Conservation (phyloP, 2,888 invertebrate species). For the Drosophila vallismaia region DNA sequence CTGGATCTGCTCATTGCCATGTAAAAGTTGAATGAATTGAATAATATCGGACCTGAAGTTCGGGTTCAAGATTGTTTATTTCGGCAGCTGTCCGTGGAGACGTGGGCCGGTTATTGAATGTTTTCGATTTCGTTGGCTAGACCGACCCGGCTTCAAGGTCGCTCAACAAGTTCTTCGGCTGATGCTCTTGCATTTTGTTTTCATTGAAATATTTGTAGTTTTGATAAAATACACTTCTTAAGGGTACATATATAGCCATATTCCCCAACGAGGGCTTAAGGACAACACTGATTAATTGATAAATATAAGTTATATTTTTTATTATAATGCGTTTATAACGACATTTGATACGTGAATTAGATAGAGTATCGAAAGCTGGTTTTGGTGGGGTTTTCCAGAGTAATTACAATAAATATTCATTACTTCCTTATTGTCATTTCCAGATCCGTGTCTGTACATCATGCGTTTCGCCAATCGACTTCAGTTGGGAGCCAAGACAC, state of each 20-base stretch:
- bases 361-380: background rate
- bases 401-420: slow-evolving; percentile 9
- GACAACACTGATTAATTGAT: too few relatives aligned
- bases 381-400: background rate
- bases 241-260: background rate
- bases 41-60: slow-evolving; percentile 60
- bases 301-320: too few relatives aligned
- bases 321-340: too few relatives aligned
- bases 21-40: slow-evolving; percentile 78
- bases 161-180: slow-evolving; percentile 70
- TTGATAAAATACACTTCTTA: slow-evolving; percentile 23
- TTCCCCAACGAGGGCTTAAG: background rate
- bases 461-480: slow-evolving; percentile 96
- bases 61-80: slow-evolving; percentile 69
- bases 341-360: too few relatives aligned
- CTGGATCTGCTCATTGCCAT: slow-evolving; percentile 57
- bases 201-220: slow-evolving; percentile 26
- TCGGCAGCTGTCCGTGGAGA: slow-evolving; percentile 62
- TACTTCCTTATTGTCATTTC: slow-evolving; percentile 41
- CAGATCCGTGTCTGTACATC: slow-evolving; percentile 98
- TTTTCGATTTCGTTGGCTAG: slow-evolving; percentile 67
- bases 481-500: slow-evolving; percentile 95
- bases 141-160: slow-evolving; percentile 67
- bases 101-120: slow-evolving; percentile 63
- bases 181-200: slow-evolving; percentile 38